Conservation (phyloP, 1,140 invertebrate genomes). For the Adoxophyes honmai region DNA sequence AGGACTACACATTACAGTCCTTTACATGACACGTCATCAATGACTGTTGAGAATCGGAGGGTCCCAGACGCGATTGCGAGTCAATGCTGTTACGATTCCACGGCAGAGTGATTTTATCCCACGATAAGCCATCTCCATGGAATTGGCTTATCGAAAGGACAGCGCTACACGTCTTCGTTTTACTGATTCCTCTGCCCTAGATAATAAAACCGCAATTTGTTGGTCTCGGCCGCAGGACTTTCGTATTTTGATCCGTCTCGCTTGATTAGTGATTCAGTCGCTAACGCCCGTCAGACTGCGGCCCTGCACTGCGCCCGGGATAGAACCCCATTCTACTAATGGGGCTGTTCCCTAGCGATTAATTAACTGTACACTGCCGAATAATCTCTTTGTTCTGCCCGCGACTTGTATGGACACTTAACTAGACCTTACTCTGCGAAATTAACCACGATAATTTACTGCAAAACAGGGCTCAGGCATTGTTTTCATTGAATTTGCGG, state of each 20-base stretch:
- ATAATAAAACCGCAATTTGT: constrained; percentile 21
- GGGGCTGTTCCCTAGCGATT: constrained; percentile 44
- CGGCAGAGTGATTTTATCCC: constrained; percentile 43
- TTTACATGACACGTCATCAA: constrained; percentile 25
- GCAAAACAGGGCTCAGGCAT: neutral
- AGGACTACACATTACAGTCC: neutral
- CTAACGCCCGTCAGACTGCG: constrained; percentile 17
- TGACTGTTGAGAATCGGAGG: constrained; percentile 29
- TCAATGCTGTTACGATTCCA: constrained; percentile 50
- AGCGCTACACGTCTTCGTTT: constrained; percentile 25
- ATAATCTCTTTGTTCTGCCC: constrained; percentile 42
- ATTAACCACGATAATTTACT: constrained; percentile 5
- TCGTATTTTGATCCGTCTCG: constrained; percentile 18
- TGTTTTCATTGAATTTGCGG: neutral
- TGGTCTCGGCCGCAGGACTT: constrained; percentile 17
- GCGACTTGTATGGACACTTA: constrained; percentile 28
- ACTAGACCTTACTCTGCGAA: constrained; percentile 18
- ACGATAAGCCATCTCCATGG: constrained; percentile 33
- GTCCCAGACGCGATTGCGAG: constrained; percentile 37
- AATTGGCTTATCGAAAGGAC: constrained; percentile 34
- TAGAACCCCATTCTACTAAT: constrained; percentile 39
- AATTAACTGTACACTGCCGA: constrained; percentile 48
- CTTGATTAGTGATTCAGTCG: constrained; percentile 31
- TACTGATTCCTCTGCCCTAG: constrained; percentile 20
- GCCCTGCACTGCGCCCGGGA: constrained; percentile 33